Conservation (phyloP, 2,113 vertebrate species). For the Perognathus longimembris region DNA sequence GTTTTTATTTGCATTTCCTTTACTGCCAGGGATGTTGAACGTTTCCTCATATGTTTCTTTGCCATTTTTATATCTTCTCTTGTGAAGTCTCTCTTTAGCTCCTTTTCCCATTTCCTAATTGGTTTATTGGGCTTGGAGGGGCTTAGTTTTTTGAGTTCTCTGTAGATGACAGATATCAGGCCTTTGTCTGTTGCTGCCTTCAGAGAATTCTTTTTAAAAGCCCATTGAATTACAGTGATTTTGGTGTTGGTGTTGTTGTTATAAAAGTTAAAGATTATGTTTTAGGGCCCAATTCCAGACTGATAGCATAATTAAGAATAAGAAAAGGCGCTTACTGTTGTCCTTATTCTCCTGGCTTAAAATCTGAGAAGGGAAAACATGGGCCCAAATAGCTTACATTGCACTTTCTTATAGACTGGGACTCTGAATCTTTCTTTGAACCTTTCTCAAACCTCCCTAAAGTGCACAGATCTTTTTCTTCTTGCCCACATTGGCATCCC, state of each 20-base stretch:
- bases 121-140: no score
- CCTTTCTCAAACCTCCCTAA: background rate
- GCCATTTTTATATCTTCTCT: no score
- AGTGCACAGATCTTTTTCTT: background rate
- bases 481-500: background rate
- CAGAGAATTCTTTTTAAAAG: constrained; percentile 37
- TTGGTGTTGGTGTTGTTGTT: background rate
- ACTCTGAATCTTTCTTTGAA: constrained; percentile 12
- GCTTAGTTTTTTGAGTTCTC: no score
- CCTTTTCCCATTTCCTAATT: no score
- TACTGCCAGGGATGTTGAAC: no score
- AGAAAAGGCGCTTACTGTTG: background rate
- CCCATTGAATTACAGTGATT: background rate
- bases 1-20: no score
- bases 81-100: no score
- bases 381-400: background rate
- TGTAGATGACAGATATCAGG: no score
- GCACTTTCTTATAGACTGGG: background rate
- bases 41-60: no score
- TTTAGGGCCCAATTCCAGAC: background rate
- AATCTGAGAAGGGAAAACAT: background rate
- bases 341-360: constrained; percentile 20
- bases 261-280: background rate
- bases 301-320: background rate
- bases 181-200: no score